phyloP scores from a whole-genome alignment of 2,113 vertebrate species.

The Ageneiosus marmoratus region DNA sequence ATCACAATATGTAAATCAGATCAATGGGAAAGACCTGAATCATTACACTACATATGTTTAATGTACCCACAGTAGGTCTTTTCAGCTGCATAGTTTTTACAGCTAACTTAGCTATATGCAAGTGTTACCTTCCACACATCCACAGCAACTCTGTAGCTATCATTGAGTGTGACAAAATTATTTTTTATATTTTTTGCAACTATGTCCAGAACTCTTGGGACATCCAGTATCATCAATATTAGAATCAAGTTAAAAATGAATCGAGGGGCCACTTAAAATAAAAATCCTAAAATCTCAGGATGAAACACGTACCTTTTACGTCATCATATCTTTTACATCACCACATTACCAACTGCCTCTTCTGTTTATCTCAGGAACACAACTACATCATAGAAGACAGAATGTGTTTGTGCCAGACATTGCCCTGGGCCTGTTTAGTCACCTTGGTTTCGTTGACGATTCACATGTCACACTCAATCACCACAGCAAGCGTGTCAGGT shows the following conservation, averaged over 20 bases:
- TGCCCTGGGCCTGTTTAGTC: slow-evolving; percentile 17
- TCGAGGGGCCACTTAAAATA: not conserved
- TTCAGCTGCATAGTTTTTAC: too few species aligned
- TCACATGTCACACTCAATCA: not conserved
- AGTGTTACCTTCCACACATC: too few species aligned
- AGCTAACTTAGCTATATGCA: too few species aligned
- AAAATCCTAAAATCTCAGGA: not conserved
- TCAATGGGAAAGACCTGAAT: not conserved
- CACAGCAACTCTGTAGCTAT: not conserved
- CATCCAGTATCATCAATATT: not conserved
- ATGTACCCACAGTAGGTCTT: not conserved
- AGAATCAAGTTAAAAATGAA: not conserved
- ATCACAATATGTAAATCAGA: not conserved
- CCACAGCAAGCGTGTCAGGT: slow-evolving; percentile 9
- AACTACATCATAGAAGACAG: not conserved
- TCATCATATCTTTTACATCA: not conserved
- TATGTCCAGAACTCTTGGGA: not conserved
- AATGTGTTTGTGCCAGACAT: not conserved
- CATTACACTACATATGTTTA: not conserved
- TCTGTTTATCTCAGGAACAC: not conserved
- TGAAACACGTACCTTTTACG: not conserved
- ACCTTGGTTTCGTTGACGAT: slow-evolving; percentile 15
- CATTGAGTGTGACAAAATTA: not conserved
- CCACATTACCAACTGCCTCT: not conserved
- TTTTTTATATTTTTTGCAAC: not conserved